Base-by-base conservation (phyloP, 2,888 invertebrate species). In the Agonopterix subpropinquella region DNA sequence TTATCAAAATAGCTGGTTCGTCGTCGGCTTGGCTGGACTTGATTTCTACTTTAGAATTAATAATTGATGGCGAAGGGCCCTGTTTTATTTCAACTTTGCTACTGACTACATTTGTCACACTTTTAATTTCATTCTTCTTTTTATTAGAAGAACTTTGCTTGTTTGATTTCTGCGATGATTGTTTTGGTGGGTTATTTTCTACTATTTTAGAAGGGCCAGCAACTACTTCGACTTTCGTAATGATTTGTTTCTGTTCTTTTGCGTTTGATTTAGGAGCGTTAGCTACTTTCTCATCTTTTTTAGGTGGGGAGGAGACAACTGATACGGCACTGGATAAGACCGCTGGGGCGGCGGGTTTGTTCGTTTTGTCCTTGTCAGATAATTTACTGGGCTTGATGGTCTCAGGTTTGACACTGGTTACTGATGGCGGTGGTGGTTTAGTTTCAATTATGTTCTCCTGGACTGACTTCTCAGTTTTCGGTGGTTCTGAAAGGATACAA, bases 1-100 rank as follows among this genome's bases (percentile, higher is more conserved):
- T 84, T 28, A 91, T 86, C 45, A 90, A 75, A 43, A 91, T 89
- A 11, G 92, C 91, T 52, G 92, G 91, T 58, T 91, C 90, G 46
- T 91, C 90, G 42, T 83, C 77, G 41, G 61, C 52, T 62, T 75
- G 67, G 58, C 78, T 73, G 1, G 89, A 81, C 60, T 88, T 86
- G 15, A 91, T 77, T 76, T 92, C 90, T 41, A 91, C 85, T 59
- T 90, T 85, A 2, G 83, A 71, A 54, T 66, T 75, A n/a, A 77
- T 60, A 28, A 77, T 61, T 4, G 80, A 70, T 5, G 71, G 70
- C 15, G 79, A 65, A 35, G 80, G 67, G 15, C 73, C 82, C 68
- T 89, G 83, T 61, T 89, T 89, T 35, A 89, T 74, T 76, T 89
- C 89, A 39, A 88, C 81, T 70, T 89, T 89, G 56, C 86, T 88